phyloP scores from a whole-genome alignment of 2,113 vertebrate species.

The Chaetodon auriga region DNA sequence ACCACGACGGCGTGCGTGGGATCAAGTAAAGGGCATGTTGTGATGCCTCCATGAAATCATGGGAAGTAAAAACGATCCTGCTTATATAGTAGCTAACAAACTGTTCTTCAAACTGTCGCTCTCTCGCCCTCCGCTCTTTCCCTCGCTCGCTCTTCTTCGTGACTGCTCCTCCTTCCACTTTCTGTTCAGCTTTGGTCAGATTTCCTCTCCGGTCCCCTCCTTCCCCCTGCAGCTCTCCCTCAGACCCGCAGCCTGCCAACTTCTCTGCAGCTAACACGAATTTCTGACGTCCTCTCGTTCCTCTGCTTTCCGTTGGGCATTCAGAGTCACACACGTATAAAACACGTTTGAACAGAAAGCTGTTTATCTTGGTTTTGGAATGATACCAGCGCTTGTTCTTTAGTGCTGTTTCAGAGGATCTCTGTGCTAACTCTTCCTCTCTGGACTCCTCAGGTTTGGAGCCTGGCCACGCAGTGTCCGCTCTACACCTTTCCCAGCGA shows the following conservation, averaged over 20 bases:
- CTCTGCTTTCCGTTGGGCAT: not conserved
- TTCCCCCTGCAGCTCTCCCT: too few relatives aligned
- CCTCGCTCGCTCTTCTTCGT: not conserved
- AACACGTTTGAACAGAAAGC: too few relatives aligned
- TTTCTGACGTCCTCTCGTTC: not conserved
- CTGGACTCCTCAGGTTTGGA: constrained; percentile 90
- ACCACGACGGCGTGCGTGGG: not conserved
- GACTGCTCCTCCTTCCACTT: not conserved
- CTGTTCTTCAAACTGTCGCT: not conserved
- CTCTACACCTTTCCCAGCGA: constrained; percentile 94
- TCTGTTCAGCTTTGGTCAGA: not conserved
- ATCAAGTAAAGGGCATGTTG: too few relatives aligned
- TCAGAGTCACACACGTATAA: not conserved
- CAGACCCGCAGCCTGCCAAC: not conserved
- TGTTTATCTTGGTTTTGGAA: too few relatives aligned
- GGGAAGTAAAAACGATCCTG: not conserved
- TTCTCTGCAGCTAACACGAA: not conserved
- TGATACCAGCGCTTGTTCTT: too few relatives aligned
- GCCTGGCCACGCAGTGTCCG: constrained; percentile 86
- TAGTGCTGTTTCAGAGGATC: not conserved
- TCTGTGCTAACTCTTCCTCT: not conserved
- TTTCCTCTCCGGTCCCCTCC: not conserved
- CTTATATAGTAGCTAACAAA: not conserved
- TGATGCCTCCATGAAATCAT: not conserved
- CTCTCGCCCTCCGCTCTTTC: not conserved